Percentiles rank a stretch among this genome's conserved stretches.
phyloP scores from a whole-genome alignment of 1,140 invertebrate genomes.

The Trypoxylus dichotomus region DNA sequence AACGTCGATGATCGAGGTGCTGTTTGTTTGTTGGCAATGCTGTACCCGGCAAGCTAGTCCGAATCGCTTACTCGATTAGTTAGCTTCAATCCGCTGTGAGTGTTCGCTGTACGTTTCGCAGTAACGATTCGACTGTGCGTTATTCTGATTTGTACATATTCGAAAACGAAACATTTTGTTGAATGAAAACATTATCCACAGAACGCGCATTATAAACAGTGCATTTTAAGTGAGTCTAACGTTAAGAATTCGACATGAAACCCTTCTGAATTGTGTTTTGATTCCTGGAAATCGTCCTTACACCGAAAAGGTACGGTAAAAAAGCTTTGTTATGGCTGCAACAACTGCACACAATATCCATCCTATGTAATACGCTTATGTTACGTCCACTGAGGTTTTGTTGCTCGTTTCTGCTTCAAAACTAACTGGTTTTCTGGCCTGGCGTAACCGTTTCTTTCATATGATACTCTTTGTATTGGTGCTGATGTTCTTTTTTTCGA shows the following conservation, averaged over 20 bases:
- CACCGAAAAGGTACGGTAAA: background rate
- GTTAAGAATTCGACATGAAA: background rate
- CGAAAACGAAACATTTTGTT: background rate
- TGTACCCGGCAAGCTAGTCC: background rate
- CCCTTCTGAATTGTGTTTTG: background rate
- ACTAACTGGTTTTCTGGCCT: too few species aligned
- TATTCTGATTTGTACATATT: background rate
- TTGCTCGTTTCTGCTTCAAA: too few species aligned
- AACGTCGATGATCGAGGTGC: too few species aligned
- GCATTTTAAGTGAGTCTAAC: background rate
- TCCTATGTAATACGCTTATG: too few species aligned
- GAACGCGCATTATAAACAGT: background rate
- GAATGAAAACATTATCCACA: background rate
- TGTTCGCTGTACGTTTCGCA: background rate
- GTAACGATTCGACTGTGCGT: background rate
- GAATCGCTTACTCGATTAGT: too few species aligned
- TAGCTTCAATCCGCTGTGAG: background rate
- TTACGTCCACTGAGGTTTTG: too few species aligned
- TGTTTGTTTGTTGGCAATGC: background rate
- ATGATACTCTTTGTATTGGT: too few species aligned
- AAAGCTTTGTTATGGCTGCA: constrained; percentile 2
- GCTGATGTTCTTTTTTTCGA: too few species aligned
- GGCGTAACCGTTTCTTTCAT: too few species aligned
- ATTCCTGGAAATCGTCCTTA: background rate
- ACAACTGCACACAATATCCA: background rate